Base-by-base conservation (phyloP, 2,888 invertebrate genomes). In the Maniola hyperantus region DNA sequence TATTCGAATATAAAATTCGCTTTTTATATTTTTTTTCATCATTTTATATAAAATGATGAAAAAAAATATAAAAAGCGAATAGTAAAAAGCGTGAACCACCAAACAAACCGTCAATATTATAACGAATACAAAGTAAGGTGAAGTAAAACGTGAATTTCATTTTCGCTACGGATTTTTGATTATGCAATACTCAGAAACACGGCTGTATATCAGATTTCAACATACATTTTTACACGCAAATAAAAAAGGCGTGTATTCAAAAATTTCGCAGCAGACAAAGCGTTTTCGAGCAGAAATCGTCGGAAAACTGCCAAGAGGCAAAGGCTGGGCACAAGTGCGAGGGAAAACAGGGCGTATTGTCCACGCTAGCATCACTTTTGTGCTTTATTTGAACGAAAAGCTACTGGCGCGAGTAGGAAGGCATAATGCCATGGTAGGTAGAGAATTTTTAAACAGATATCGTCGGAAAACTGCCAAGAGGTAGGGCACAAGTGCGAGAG, bases 271-370 rank as follows among this genome's bases (percentile, higher is more conserved):
- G 61, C 58, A 71, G 68, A 70, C 68, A 71, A 72, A 72, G 72
- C 63, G 64, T 69, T 71, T 69, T 71, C 64, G 67, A 67, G 66
- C 66, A 59, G 64, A 71, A 71, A 68, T 72, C 71, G 69, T 66
- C 72, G 67, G 67, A 67, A 70, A 68, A 68, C 70, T 64, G 72
- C 65, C 71, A 71, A 73, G 73, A 71, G 72, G 71, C 69, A 65
- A 44, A 53, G 65, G 54, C 51, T 64, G 63, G 64, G 66, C 64
- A 66, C 70, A 69, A 72, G 71, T 65, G 60, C 67, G 68, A 68
- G 72, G 65, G 69, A 68, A 74, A 65, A 65, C 65, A 48, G 62
- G 71, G 67, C 64, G 66, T 65, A 72, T 72, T 70, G 71, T 73
- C 71, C 71, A 62, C 58, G 66, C 65, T 69, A 67, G 62, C 66